Percentiles rank a stretch among this genome's conserved stretches.
These are phyloP conservation scores for Hanleya hanleyi DNA, from an alignment of 2,888 invertebrate genomes.

Conservation along the genomic window DNA sequence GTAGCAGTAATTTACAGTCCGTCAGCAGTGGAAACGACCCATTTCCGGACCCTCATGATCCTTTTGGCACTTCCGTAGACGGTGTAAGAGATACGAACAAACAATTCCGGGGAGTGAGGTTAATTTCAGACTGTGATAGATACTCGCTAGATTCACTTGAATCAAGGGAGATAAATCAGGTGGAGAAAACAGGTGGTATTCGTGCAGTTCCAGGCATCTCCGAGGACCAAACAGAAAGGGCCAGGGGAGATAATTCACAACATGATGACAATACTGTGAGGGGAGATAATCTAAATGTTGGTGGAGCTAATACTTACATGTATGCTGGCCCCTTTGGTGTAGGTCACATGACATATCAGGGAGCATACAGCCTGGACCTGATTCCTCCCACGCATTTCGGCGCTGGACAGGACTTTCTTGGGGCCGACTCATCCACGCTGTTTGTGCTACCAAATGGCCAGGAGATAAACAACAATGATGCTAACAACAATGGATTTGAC, in stretches of 20 bases:
- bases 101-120: neutral
- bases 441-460: constrained; percentile 5
- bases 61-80: neutral
- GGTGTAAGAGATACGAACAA: neutral
- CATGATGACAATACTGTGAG: neutral
- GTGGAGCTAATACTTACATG: neutral
- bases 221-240: neutral
- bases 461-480: constrained; percentile 5
- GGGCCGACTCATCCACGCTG: neutral
- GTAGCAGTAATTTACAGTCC: too few species aligned
- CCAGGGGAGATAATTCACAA: neutral
- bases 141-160: neutral
- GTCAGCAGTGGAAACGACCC: too few species aligned
- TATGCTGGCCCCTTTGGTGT: neutral
- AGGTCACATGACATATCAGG: neutral
- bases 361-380: neutral
- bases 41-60: neutral
- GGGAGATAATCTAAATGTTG: neutral
- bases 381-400: neutral
- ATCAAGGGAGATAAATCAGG: too few species aligned
- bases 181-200: neutral
- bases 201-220: neutral
- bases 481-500: constrained; percentile 1
- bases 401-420: neutral
- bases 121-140: too few species aligned